Evolutionary conservation across 2,888 invertebrate species (phyloP), one percentile per base, ranked within the genome.

Genomic region (Ecdyonurus torrentis): DNA sequence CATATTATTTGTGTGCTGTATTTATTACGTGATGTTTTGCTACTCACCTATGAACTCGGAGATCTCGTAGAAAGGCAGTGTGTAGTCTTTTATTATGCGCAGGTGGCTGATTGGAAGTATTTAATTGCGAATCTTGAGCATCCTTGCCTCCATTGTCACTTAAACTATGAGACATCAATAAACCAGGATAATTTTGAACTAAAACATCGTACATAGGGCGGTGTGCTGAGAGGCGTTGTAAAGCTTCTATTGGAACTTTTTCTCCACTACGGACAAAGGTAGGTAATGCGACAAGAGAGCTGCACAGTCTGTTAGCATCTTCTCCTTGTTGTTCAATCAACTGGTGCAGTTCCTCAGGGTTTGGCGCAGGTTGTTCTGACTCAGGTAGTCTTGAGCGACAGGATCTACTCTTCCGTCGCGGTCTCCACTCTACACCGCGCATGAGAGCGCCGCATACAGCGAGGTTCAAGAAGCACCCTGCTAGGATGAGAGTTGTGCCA

Each of bases 341-440:
- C n/a, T 55, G 55, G 19, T 22, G 55, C n/a, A 20, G 78, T 77
- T 64, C 72, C 78, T 25, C 7, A 25, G 24, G 23, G 52, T 15
- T 60, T 25, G 23, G 63, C 1, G 5, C 52, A 1, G 52, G 19
- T 24, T 60, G 25, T 24, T 63, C 62, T 7, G 55, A 7, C 20
- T 55, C 55, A 18, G 10, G 7, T n/a, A 22, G 22, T 5, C n/a
- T 5, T 5, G 19, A n/a, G n/a, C 5, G 5, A 10, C 55, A 67
- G 68, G 74, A 74, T 69, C 78, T 81, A 69, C 81, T 80, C 69
- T 86, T 84, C 68, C 85, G 84, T 60, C 77, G 68, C 7, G 76
- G 79, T 80, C 83, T 83, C 91, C 92, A 92, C 68, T 91, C 89
- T 1, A 93, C 88, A 72, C 93, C 92, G 61, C 88, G 79, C 89